phyloP scores from a whole-genome alignment of 2,113 vertebrate species.

The Craseonycteris thonglongyai region DNA sequence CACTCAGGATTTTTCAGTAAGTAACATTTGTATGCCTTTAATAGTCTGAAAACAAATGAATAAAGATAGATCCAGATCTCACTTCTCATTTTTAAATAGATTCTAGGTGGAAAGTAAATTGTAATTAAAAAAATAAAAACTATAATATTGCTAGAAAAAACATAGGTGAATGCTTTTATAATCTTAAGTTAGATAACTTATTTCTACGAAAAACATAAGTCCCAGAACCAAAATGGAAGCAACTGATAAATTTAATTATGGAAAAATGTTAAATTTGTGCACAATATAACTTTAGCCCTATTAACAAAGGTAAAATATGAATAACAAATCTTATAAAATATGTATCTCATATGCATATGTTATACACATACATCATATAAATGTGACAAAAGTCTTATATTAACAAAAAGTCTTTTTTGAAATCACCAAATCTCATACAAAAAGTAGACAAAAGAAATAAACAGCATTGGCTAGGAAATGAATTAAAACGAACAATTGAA shows the following conservation, averaged over 20 bases:
- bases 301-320: neutral
- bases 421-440: neutral
- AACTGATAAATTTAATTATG: neutral
- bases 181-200: neutral
- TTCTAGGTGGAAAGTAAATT: neutral
- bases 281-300: neutral
- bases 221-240: neutral
- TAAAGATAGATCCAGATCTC: neutral
- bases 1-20: neutral
- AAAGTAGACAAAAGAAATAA: neutral
- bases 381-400: neutral
- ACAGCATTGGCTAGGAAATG: neutral
- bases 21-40: neutral
- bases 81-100: neutral
- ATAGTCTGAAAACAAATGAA: neutral
- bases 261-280: neutral
- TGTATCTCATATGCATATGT: neutral
- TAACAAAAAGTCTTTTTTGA: neutral
- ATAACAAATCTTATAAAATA: neutral
- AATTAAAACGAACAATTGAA: neutral
- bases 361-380: neutral
- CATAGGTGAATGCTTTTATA: neutral
- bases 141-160: neutral
- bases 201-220: neutral
- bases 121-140: neutral